Conservation (phyloP, 2,888 invertebrate genomes). For the Sisyra terminalis region DNA sequence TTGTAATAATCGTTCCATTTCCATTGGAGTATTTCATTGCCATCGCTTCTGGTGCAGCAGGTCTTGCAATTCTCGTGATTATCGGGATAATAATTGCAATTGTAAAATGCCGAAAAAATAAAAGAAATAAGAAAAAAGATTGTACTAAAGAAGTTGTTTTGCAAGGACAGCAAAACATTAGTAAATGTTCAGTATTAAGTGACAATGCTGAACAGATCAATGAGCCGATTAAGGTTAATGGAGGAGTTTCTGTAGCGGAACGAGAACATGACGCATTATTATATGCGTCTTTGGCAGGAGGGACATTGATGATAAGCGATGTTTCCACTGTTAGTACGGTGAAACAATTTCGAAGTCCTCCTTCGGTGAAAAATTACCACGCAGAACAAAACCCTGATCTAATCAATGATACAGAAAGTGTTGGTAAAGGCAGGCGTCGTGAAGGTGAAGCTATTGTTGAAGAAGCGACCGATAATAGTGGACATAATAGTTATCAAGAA, state of each 20-base stretch:
- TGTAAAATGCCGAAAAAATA: slow-evolving; percentile 26
- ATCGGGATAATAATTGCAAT: slow-evolving; percentile 49
- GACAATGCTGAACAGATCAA: slow-evolving; percentile 31
- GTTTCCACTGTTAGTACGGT: slow-evolving; percentile 19
- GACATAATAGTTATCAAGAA: slow-evolving; percentile 19
- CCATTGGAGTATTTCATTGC: slow-evolving; percentile 55
- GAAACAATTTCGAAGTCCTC: slow-evolving; percentile 39
- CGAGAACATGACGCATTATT: slow-evolving; percentile 38
- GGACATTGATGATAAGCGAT: slow-evolving; percentile 18
- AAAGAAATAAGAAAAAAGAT: slow-evolving; percentile 26
- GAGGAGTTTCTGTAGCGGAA: slow-evolving; percentile 34
- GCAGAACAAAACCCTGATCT: slow-evolving; percentile 62
- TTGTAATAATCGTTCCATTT: slow-evolving; percentile 41
- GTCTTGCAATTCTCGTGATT: slow-evolving; percentile 44
- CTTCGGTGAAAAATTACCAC: slow-evolving; percentile 31
- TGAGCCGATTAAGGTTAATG: slow-evolving; percentile 30
- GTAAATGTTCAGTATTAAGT: slow-evolving; percentile 14
- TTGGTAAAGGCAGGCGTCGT: slow-evolving; percentile 29
- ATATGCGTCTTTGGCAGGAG: slow-evolving; percentile 26
- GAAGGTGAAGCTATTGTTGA: slow-evolving; percentile 24
- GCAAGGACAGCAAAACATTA: slow-evolving; percentile 26
- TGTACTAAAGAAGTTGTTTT: slow-evolving; percentile 43
- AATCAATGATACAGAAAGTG: slow-evolving; percentile 59
- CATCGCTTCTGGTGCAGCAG: slow-evolving; percentile 45
- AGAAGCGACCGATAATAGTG: slow-evolving; percentile 18